A percentile compares a stretch with the other conserved stretches of the same genome.
Evolutionary conservation across 2,888 invertebrate species (phyloP).

Genomic region (Acrocyrtus sp.): DNA sequence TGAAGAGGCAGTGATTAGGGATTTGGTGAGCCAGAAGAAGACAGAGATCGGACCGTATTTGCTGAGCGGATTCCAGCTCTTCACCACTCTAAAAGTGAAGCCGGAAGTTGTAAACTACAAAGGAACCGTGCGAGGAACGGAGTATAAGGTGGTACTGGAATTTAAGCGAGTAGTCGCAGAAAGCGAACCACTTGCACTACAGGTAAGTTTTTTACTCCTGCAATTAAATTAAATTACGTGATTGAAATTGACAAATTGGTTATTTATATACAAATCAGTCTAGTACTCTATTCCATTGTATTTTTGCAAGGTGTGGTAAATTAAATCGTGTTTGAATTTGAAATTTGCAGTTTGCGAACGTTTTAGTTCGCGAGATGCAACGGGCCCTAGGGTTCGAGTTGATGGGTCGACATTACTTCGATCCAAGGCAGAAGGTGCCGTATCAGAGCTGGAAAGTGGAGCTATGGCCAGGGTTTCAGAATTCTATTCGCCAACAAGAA

Average conservation of each 20-base stretch:
- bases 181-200: slow-evolving; percentile 11
- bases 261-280: too few relatives aligned
- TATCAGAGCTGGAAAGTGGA: slow-evolving; percentile 17
- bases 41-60: slow-evolving; percentile 14
- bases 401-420: slow-evolving; percentile 35
- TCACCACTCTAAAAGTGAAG: slow-evolving; percentile 4
- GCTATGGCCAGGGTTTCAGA: slow-evolving; percentile 45
- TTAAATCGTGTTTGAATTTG: too few relatives aligned
- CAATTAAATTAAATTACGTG: too few relatives aligned
- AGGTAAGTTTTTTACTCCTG: too few relatives aligned
- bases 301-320: too few relatives aligned
- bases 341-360: slow-evolving; percentile 49
- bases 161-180: neutral
- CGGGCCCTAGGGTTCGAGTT: neutral
- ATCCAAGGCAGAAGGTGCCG: neutral
- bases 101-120: neutral
- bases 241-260: too few relatives aligned
- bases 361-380: slow-evolving; percentile 10
- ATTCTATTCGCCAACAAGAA: slow-evolving; percentile 40
- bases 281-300: too few relatives aligned
- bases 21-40: neutral
- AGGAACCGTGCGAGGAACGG: neutral
- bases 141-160: neutral
- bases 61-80: slow-evolving; percentile 24
- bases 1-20: neutral